These are phyloP conservation scores for Leptatherina wallacei DNA, from an alignment of 2,797 vertebrate species.

Conservation along the genomic window DNA sequence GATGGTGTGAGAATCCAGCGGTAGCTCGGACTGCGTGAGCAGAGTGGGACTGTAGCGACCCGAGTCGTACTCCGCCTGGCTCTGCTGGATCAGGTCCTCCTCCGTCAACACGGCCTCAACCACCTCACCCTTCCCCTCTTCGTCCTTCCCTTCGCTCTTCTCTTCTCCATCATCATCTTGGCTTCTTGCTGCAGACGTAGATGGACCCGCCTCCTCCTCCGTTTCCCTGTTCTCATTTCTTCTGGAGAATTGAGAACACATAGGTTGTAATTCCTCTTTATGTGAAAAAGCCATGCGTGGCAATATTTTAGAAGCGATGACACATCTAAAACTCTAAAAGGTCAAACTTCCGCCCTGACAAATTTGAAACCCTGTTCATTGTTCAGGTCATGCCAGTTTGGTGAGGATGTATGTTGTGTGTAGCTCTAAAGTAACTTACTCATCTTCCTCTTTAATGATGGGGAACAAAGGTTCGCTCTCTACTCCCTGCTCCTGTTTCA, in stretches of 20 bases:
- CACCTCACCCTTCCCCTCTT: conserved; percentile 75
- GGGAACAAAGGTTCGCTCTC: conserved; percentile 95
- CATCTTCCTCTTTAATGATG: conserved; percentile 87
- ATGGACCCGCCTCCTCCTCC: conserved; percentile 37
- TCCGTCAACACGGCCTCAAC: conserved; percentile 94
- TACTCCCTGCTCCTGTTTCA: conserved; percentile 98
- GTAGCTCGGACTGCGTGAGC: conserved; percentile 88
- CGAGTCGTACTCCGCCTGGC: conserved; percentile 93
- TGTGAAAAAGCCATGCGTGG: neutral
- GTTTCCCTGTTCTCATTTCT: conserved; percentile 26
- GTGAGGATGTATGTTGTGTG: neutral
- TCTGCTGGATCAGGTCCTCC: conserved; percentile 98
- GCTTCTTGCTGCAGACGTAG: conserved; percentile 51
- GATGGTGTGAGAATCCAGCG: conserved; percentile 90
- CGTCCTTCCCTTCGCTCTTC: conserved; percentile 57
- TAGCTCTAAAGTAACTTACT: conserved; percentile 69
- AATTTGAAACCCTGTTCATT: neutral
- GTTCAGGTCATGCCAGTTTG: neutral
- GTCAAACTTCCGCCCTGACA: neutral
- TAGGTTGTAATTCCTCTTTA: neutral
- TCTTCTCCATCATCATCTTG: conserved; percentile 50
- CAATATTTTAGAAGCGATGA: neutral
- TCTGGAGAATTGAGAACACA: conserved; percentile 42
- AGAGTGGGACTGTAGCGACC: conserved; percentile 93
- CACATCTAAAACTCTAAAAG: neutral